Evolutionary conservation across 1,140 invertebrate species (phyloP).

Genomic region (Mesaphorura yosii): DNA sequence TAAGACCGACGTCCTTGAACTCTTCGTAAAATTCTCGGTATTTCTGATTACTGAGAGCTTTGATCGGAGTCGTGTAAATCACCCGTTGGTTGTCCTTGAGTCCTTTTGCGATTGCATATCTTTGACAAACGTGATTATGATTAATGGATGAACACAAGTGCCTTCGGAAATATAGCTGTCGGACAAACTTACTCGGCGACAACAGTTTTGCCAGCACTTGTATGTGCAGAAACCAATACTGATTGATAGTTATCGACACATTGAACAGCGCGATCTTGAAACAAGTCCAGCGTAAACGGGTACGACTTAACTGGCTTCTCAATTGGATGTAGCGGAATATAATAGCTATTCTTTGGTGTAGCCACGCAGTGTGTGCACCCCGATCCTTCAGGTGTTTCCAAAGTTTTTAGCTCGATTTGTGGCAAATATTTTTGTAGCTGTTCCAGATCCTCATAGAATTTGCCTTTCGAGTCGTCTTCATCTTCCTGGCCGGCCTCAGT

Average conservation of each 20-base stretch:
- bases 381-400: slow-evolving; percentile 63
- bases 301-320: slow-evolving; percentile 81
- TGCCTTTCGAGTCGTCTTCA: not conserved
- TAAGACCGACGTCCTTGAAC: slow-evolving; percentile 93
- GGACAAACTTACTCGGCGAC: slow-evolving; percentile 78
- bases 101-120: slow-evolving; percentile 58
- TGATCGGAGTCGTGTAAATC: slow-evolving; percentile 99
- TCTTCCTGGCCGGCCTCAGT: slow-evolving; percentile 14
- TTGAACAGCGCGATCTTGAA: slow-evolving; percentile 93
- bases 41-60: slow-evolving; percentile 99
- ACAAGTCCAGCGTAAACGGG: slow-evolving; percentile 90
- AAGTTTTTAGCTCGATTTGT: slow-evolving; percentile 67
- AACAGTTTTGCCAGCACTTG: slow-evolving; percentile 99
- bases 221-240: slow-evolving; percentile 96
- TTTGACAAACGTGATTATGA: slow-evolving; percentile 32
- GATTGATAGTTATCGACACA: slow-evolving; percentile 98
- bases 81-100: slow-evolving; percentile 68
- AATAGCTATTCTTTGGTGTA: slow-evolving; percentile 70
- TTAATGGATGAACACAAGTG: not conserved
- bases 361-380: slow-evolving; percentile 89
- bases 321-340: slow-evolving; percentile 53
- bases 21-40: slow-evolving; percentile 96
- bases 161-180: no score
- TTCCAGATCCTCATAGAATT: slow-evolving; percentile 17
- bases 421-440: slow-evolving; percentile 46